These are phyloP conservation scores for Aythya baeri DNA, from an alignment of 2,113 vertebrate species.

Conservation along the genomic window DNA sequence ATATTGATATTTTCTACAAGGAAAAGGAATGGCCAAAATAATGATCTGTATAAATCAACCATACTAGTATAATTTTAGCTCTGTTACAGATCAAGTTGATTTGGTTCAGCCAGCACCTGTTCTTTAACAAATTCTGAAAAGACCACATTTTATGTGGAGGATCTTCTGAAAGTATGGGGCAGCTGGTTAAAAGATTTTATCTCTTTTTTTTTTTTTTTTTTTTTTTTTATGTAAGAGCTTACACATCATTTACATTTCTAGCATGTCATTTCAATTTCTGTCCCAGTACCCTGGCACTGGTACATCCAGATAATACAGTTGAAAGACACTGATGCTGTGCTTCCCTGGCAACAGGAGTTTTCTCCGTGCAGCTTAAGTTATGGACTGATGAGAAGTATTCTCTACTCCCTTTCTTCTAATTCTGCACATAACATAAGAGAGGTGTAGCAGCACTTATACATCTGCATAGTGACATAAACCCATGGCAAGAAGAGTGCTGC, in stretches of 20 bases:
- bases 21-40: background rate
- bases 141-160: background rate
- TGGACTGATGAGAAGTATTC: background rate
- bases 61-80: background rate
- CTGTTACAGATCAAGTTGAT: background rate
- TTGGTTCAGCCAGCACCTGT: background rate
- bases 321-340: background rate
- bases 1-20: background rate
- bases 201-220: background rate
- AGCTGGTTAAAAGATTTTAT: background rate
- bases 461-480: background rate
- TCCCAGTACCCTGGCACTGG: conserved; percentile 4
- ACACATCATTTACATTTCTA: conserved; percentile 17
- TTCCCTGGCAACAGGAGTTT: background rate
- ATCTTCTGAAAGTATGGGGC: background rate
- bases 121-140: background rate
- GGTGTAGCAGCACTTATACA: background rate
- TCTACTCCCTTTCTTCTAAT: background rate
- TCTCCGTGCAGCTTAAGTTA: background rate
- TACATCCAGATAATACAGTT: background rate
- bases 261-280: background rate
- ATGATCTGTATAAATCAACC: background rate
- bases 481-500: background rate
- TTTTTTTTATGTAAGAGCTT: background rate
- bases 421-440: background rate